A percentile compares a stretch with the other conserved stretches of the same genome.
Evolutionary conservation across 2,888 invertebrate species (phyloP).

Genomic region (Polyommatus iphigenia): DNA sequence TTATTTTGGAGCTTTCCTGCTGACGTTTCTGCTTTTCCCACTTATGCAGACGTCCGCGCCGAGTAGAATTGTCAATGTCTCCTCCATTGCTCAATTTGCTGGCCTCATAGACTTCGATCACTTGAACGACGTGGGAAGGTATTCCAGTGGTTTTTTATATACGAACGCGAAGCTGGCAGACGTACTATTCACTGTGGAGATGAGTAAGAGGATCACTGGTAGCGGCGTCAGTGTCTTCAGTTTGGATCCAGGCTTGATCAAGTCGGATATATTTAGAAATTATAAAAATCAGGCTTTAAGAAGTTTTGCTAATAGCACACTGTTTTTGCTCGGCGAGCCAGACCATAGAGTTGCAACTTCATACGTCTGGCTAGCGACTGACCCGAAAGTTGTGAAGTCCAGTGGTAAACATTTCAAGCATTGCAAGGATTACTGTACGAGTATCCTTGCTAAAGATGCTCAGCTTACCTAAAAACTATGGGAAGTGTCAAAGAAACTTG

Average conservation of each 20-base stretch:
- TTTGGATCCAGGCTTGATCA: conserved; percentile 90
- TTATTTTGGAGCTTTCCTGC: conserved; percentile 60
- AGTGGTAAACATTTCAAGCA: conserved; percentile 64
- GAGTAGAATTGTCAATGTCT: conserved; percentile 59
- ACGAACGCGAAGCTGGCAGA: conserved; percentile 68
- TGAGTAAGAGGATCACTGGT: conserved; percentile 50
- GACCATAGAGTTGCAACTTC: conserved; percentile 53
- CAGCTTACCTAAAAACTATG: conserved; percentile 51
- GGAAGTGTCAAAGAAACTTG: conserved; percentile 56
- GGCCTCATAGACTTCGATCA: no score
- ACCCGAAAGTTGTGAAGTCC: conserved; percentile 50
- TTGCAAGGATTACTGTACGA: conserved; percentile 55
- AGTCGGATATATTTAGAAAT: conserved; percentile 87
- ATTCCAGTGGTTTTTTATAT: conserved; percentile 80
- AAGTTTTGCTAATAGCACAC: conserved; percentile 47
- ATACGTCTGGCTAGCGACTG: conserved; percentile 57
- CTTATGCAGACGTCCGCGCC: conserved; percentile 58
- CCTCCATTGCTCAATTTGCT: conserved; percentile 77
- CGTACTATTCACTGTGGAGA: conserved; percentile 75
- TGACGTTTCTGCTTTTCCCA: conserved; percentile 56
- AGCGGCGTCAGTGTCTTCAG: conserved; percentile 87
- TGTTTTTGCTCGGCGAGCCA: conserved; percentile 52
- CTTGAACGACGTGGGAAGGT: conserved; percentile 81
- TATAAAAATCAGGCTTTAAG: conserved; percentile 46
- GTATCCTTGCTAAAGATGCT: conserved; percentile 65